Conservation (phyloP, 2,888 invertebrate genomes). For the Aphidoletes aphidimyza region DNA sequence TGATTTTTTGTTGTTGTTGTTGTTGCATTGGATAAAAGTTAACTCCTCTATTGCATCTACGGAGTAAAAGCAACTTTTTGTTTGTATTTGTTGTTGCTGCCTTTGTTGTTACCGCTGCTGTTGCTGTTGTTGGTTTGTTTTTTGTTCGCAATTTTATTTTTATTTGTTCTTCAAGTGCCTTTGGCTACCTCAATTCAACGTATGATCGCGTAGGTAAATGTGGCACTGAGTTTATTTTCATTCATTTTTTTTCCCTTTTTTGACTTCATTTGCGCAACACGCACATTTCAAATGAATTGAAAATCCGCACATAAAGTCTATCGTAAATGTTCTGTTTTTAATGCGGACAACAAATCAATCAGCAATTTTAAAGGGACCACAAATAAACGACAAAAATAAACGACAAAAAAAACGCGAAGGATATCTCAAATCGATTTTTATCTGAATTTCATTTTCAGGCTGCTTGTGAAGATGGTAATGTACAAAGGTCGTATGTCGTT, state of each 20-base stretch:
- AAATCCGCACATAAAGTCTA: not conserved
- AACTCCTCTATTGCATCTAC: no score
- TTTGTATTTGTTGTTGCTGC: not conserved
- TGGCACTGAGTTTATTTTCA: not conserved
- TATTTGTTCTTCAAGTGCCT: conserved; percentile 43
- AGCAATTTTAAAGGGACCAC: conserved; percentile 9
- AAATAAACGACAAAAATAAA: not conserved
- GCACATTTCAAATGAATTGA: not conserved
- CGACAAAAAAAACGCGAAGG: not conserved
- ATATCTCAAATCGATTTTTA: no score
- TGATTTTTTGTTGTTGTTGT: not conserved
- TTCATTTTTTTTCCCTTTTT: not conserved
- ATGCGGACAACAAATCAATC: conserved; percentile 40
- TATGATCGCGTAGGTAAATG: not conserved
- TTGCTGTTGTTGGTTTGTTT: not conserved
- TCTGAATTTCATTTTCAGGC: no score
- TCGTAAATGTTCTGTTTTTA: conserved; percentile 2
- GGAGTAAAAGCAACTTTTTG: conserved; percentile 8
- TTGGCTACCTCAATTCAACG: not conserved
- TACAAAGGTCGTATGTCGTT: no score
- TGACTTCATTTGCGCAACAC: conserved; percentile 2
- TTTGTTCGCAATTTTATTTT: conserved; percentile 9
- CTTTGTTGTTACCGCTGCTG: no score
- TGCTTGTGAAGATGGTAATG: no score
- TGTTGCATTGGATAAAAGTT: not conserved